phyloP scores from a whole-genome alignment of 2,888 invertebrate genomes.

The Diogma glabrata region DNA sequence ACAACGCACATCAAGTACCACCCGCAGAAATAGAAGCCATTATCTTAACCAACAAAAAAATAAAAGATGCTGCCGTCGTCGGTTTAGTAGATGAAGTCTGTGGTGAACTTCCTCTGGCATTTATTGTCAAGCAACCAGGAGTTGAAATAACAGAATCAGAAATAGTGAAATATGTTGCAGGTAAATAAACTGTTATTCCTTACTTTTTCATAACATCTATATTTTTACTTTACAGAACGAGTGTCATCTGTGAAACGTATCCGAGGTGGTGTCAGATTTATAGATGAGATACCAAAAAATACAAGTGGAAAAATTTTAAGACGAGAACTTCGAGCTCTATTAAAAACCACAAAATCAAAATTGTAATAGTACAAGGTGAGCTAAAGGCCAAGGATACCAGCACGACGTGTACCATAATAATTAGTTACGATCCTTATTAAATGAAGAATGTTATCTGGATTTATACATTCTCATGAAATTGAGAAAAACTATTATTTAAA shows the following conservation, averaged over 20 bases:
- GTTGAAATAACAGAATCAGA: slow-evolving; percentile 42
- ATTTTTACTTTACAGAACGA: slow-evolving; percentile 18
- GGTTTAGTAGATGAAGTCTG: slow-evolving; percentile 59
- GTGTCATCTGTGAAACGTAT: slow-evolving; percentile 63
- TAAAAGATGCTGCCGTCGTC: slow-evolving; percentile 71
- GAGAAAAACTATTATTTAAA: no score
- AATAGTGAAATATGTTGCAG: slow-evolving; percentile 43
- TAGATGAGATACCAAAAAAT: slow-evolving; percentile 62
- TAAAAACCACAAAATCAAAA: slow-evolving; percentile 30
- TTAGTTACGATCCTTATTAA: no score
- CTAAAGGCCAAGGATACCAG: no score
- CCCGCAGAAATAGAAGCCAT: slow-evolving; percentile 81
- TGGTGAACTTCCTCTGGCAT: slow-evolving; percentile 69
- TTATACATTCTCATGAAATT: no score
- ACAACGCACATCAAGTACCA: slow-evolving; percentile 76
- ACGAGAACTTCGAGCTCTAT: slow-evolving; percentile 35
- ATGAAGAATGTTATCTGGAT: no score
- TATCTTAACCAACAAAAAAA: slow-evolving; percentile 53
- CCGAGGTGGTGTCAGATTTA: slow-evolving; percentile 61
- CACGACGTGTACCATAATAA: no score
- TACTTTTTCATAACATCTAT: not conserved
- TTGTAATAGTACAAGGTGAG: no score
- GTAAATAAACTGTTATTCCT: slow-evolving; percentile 16
- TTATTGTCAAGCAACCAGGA: slow-evolving; percentile 52
- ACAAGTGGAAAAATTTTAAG: slow-evolving; percentile 69